Percentiles rank a stretch among this genome's conserved stretches.
Evolutionary conservation across 1,140 invertebrate genomes (phyloP).

Genomic region (Hyposmocoma kahamanoa): DNA sequence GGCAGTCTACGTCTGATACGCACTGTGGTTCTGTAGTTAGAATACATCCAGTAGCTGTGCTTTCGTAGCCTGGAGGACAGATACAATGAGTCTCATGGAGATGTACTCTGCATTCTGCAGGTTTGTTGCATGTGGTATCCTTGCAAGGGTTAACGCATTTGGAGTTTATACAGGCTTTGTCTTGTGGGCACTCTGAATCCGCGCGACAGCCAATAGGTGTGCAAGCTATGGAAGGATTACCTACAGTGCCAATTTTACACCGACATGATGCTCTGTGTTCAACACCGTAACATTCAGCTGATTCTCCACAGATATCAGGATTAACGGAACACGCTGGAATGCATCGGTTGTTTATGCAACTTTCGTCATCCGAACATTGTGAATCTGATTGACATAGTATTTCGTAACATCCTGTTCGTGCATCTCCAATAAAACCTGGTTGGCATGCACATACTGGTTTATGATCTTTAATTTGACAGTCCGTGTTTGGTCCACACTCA

Average conservation of each 20-base stretch:
- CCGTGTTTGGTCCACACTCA: conserved; percentile 85
- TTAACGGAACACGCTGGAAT: conserved; percentile 83
- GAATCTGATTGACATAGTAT: conserved; percentile 82
- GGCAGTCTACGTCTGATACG: conserved; percentile 86
- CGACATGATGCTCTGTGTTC: conserved; percentile 88
- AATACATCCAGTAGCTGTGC: conserved; percentile 80
- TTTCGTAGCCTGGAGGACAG: conserved; percentile 85
- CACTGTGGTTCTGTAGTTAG: conserved; percentile 78
- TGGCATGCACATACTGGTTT: conserved; percentile 89
- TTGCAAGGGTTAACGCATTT: conserved; percentile 86
- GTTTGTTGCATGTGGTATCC: conserved; percentile 78
- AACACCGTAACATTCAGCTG: conserved; percentile 83
- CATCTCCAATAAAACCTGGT: conserved; percentile 86
- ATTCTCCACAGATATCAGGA: conserved; percentile 78
- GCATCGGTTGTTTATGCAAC: conserved; percentile 86
- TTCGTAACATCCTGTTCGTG: conserved; percentile 82
- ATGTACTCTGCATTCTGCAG: conserved; percentile 83
- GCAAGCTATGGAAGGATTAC: conserved; percentile 86
- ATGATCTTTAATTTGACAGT: conserved; percentile 86
- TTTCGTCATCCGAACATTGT: conserved; percentile 84
- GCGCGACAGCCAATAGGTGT: conserved; percentile 84
- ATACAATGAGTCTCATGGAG: conserved; percentile 84
- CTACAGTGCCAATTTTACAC: conserved; percentile 85
- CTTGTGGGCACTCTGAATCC: conserved; percentile 83
- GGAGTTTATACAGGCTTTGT: conserved; percentile 85